These are phyloP conservation scores for Lepilemur septentrionalis DNA, from an alignment of 2,797 vertebrate genomes.

Conservation along the genomic window DNA sequence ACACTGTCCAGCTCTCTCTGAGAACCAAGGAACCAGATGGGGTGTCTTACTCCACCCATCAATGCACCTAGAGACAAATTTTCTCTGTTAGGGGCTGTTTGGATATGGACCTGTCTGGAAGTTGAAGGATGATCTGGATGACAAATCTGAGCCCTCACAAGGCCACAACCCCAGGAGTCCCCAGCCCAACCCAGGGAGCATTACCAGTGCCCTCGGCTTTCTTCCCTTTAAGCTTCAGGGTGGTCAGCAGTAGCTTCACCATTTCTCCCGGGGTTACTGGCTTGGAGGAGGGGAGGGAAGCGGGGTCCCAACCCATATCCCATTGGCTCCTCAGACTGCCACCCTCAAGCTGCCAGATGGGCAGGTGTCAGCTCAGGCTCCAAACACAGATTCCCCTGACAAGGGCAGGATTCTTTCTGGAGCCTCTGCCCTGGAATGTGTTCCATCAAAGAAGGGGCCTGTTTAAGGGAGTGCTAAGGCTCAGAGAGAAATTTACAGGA, in stretches of 20 bases:
- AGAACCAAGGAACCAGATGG: neutral
- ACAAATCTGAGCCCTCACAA: neutral
- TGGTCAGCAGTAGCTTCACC: neutral
- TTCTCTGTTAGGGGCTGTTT: neutral
- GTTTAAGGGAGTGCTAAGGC: slow-evolving; percentile 16
- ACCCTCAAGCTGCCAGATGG: neutral
- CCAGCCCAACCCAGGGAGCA: neutral
- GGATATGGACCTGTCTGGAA: neutral
- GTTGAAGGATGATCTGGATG: neutral
- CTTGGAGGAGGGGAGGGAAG: neutral
- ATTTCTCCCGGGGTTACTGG: neutral
- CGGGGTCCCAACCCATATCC: neutral
- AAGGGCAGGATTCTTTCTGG: neutral
- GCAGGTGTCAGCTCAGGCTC: too few species aligned
- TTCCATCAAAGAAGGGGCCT: neutral
- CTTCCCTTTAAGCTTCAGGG: neutral
- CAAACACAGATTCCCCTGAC: neutral
- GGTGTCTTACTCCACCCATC: neutral
- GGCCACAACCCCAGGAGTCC: neutral
- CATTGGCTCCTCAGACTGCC: neutral
- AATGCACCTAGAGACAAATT: neutral
- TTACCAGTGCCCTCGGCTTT: neutral
- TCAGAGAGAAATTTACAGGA: slow-evolving; percentile 57
- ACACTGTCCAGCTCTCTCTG: neutral
- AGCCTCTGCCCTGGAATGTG: neutral